Evolutionary conservation across 2,113 vertebrate genomes (phyloP).

Genomic region (Pimephales promelas): DNA sequence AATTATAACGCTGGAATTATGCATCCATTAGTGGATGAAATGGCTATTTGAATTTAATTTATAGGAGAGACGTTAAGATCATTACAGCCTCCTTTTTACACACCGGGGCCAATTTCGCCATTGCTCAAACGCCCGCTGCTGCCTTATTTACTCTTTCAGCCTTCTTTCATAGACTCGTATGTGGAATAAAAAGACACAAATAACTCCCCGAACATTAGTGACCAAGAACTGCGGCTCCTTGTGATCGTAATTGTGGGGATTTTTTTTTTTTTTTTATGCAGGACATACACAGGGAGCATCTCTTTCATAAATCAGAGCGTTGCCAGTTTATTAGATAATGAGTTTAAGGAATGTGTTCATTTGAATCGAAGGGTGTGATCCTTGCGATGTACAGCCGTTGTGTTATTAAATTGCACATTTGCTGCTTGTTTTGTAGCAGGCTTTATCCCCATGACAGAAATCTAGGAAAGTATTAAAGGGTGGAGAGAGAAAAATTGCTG

Average conservation of each 20-base stretch:
- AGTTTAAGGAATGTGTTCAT: slow-evolving; percentile 18
- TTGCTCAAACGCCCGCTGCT: slow-evolving; percentile 34
- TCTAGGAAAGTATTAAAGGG: slow-evolving; percentile 67
- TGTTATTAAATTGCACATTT: slow-evolving; percentile 41
- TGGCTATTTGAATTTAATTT: slow-evolving; percentile 63
- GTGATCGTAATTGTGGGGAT: background rate
- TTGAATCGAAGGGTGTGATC: slow-evolving; percentile 1
- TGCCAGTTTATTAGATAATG: background rate
- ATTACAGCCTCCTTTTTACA: slow-evolving; percentile 11
- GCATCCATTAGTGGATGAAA: slow-evolving; percentile 62
- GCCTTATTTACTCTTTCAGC: slow-evolving; percentile 53
- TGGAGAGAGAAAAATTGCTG: slow-evolving; percentile 62
- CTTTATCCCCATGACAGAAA: slow-evolving; percentile 67
- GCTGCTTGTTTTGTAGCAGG: slow-evolving; percentile 56
- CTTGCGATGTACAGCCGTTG: background rate
- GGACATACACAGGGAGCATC: slow-evolving; percentile 14
- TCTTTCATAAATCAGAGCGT: slow-evolving; percentile 25
- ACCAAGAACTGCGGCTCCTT: background rate
- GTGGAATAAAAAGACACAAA: slow-evolving; percentile 54
- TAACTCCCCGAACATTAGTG: slow-evolving; percentile 12
- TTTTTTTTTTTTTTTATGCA: background rate
- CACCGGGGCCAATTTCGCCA: background rate
- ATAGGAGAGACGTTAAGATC: slow-evolving; percentile 56
- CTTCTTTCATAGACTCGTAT: slow-evolving; percentile 53
- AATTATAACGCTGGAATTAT: slow-evolving; percentile 63